Evolutionary conservation across 1,140 invertebrate genomes (phyloP).

Genomic region (Heterodera schachtii): DNA sequence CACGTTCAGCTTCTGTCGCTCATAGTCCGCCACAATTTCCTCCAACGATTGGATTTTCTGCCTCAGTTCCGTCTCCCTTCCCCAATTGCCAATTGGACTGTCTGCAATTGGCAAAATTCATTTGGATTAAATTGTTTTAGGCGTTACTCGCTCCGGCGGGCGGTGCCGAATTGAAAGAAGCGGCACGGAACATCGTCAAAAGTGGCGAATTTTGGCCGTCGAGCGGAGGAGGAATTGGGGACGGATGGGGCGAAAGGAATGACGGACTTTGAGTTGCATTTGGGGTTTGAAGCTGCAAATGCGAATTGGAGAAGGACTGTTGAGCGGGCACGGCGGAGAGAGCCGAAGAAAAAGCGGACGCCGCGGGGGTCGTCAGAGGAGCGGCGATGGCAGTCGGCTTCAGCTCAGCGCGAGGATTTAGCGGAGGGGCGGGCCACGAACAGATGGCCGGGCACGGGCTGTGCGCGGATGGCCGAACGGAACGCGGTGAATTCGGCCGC

Average conservation of each 20-base stretch:
- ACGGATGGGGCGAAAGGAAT: constrained; percentile 6
- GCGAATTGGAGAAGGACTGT: neutral
- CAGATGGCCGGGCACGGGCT: constrained; percentile 29
- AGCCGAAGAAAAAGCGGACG: constrained; percentile 16
- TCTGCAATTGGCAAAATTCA: constrained; percentile 12
- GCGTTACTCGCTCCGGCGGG: constrained; percentile 11
- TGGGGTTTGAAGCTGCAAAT: constrained; percentile 5
- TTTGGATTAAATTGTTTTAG: neutral
- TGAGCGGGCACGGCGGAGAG: constrained; percentile 9
- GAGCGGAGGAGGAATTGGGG: constrained; percentile 2
- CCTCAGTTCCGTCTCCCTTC: constrained; percentile 58
- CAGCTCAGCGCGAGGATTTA: constrained; percentile 3
- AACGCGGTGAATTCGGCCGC: neutral
- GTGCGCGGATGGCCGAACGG: constrained; percentile 4
- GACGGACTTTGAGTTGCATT: neutral
- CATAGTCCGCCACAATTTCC: constrained; percentile 65
- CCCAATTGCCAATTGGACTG: constrained; percentile 33
- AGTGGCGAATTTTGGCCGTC: neutral
- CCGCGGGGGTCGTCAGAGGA: constrained; percentile 18
- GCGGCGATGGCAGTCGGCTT: constrained; percentile 27
- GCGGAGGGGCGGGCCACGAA: constrained; percentile 29
- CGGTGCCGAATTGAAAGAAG: constrained; percentile 3
- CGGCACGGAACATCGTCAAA: constrained; percentile 20
- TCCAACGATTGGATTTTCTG: constrained; percentile 61
- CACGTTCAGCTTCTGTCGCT: constrained; percentile 63